Percentiles rank a stretch among this genome's conserved stretches.
Evolutionary conservation across 1,140 invertebrate species (phyloP).

Genomic region (Atta cephalotes): DNA sequence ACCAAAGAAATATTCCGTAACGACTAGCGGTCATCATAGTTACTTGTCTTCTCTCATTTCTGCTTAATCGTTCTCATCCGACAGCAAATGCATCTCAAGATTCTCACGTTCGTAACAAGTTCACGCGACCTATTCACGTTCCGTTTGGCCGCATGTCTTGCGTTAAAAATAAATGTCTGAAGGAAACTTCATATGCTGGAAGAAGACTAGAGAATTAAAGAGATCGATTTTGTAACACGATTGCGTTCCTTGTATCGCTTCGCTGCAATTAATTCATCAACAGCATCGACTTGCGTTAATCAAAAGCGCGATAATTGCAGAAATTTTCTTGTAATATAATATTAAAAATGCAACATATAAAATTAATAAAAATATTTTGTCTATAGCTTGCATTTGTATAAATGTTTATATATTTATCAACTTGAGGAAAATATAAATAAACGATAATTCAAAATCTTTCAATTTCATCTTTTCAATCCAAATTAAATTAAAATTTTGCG

Average conservation of each 20-base stretch:
- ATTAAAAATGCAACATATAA: background rate
- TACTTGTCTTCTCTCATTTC: conserved; percentile 65
- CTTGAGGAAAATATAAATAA: background rate
- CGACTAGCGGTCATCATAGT: conserved; percentile 69
- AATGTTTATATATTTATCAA: background rate
- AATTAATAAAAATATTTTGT: background rate
- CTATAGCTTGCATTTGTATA: background rate
- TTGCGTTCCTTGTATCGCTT: background rate
- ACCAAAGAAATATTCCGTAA: conserved; percentile 70
- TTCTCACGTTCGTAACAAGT: conserved; percentile 42
- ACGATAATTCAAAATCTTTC: background rate
- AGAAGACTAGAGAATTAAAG: background rate
- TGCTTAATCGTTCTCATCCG: conserved; percentile 64
- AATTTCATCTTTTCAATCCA: background rate
- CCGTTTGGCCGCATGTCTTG: background rate
- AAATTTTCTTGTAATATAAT: background rate
- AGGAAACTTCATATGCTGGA: background rate
- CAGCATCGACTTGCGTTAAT: background rate
- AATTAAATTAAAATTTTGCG: background rate
- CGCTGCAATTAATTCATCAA: conserved; percentile 19
- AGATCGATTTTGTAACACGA: conserved; percentile 1
- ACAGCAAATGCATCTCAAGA: conserved; percentile 54
- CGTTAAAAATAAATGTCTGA: conserved; percentile 23
- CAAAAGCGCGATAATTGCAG: background rate
- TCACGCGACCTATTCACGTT: conserved; percentile 25